Evolutionary conservation across 2,888 invertebrate genomes (phyloP), one percentile per base, ranked within the genome.

Genomic region (Oxycera nigricornis): DNA sequence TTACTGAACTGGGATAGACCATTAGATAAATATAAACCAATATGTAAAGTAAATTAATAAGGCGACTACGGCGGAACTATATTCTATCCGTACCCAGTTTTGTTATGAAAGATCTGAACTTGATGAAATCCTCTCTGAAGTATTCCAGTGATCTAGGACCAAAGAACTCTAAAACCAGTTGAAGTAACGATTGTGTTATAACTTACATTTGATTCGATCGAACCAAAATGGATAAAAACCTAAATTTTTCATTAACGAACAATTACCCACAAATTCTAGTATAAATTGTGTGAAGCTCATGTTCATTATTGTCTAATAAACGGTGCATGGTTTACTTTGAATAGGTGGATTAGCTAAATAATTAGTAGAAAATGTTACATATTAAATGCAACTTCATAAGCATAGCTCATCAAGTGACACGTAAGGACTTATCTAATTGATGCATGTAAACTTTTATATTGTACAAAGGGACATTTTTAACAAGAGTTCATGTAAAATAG

Each of bases 131-230:
- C 28, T 30, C n/a, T 52, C 70, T 31, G 41, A 67, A 74, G 59
- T 74, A 72, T 76, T 73, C 74, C 74, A 76, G 76, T 76, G 76
- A 76, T 67, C 74, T 76, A 76, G 76, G 76, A 76, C 76, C 76
- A 76, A 76, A 57, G 55, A 74, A 75, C 35, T 61, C 26, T 50
- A 28, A 41, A 26, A 39, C 52, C 35, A 72, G 6, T 52, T 4
- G 61, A 61, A 28, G 35, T 39, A 72, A 55, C 20, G 14, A 55
- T 52, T 28, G 17, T 35, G 24, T 9, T 57, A 57, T n/a, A 72
- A 72, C 14, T 72, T 26, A 2, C 26, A 72, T 2, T 35, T 72
- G 52, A 68, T 59, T 72, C 22, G 57, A 35, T 55, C 31, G 55
- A n/a, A 55, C 24, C 11, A 65, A 31, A 30, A 28, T 30, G 30